Percentiles rank a stretch among this genome's conserved stretches.
Evolutionary conservation across 2,888 invertebrate species (phyloP).

Genomic region (Melipona beecheii): DNA sequence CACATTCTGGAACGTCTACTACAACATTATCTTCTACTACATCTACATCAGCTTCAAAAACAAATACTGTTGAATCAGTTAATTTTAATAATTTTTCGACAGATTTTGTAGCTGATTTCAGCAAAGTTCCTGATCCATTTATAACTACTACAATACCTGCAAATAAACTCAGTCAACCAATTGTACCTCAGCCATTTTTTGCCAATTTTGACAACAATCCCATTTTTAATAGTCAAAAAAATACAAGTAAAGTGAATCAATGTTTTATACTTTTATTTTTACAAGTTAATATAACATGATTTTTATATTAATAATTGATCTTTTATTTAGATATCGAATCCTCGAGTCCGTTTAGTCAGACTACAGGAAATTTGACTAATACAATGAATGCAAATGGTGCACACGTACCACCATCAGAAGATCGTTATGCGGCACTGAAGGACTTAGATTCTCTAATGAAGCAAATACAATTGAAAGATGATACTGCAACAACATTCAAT

Average conservation of each 20-base stretch:
- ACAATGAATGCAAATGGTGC: constrained; percentile 76
- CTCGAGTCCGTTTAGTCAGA: constrained; percentile 55
- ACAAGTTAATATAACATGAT: neutral
- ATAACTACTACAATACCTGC: constrained; percentile 75
- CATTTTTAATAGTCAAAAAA: constrained; percentile 85
- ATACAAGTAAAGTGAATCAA: constrained; percentile 61
- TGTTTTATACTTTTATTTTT: neutral
- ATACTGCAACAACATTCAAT: constrained; percentile 70
- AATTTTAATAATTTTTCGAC: constrained; percentile 76
- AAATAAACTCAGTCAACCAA: constrained; percentile 70
- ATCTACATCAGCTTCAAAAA: constrained; percentile 64
- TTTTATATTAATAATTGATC: constrained; percentile 19
- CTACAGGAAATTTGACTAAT: constrained; percentile 40
- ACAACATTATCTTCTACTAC: constrained; percentile 62
- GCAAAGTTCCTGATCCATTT: constrained; percentile 80
- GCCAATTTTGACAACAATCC: constrained; percentile 91
- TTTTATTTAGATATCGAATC: constrained; percentile 50
- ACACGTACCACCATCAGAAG: constrained; percentile 86
- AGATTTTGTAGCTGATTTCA: constrained; percentile 83
- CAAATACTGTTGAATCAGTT: constrained; percentile 69
- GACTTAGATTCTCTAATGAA: constrained; percentile 92
- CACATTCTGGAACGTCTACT: constrained; percentile 72
- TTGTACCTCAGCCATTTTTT: constrained; percentile 85
- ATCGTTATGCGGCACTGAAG: constrained; percentile 97
- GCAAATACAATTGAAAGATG: constrained; percentile 81